These are phyloP conservation scores for Endomychus coccineus DNA, from an alignment of 2,888 invertebrate genomes.

Conservation along the genomic window DNA sequence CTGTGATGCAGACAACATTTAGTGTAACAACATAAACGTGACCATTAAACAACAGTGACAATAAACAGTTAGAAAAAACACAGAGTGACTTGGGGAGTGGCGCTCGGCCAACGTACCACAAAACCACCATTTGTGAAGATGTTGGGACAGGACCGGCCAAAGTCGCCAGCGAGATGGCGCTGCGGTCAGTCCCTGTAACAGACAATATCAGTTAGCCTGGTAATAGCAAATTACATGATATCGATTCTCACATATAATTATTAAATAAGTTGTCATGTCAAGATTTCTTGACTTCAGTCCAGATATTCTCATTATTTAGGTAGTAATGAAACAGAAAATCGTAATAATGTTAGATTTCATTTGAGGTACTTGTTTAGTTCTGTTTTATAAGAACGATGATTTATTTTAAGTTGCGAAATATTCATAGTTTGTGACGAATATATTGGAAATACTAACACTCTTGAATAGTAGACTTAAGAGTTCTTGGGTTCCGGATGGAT, in stretches of 20 bases:
- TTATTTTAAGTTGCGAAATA: too few relatives aligned
- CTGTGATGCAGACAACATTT: conserved; percentile 40
- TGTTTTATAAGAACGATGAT: too few relatives aligned
- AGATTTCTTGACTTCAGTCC: neutral
- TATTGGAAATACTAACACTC: too few relatives aligned
- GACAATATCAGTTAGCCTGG: conserved; percentile 37
- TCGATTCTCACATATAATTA: too few relatives aligned
- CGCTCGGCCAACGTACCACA: conserved; percentile 43
- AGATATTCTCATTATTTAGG: neutral
- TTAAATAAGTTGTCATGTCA: too few relatives aligned
- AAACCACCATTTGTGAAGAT: conserved; percentile 43
- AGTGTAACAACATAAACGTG: conserved; percentile 39
- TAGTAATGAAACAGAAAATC: too few relatives aligned
- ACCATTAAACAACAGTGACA: conserved; percentile 24
- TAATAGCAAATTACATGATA: too few relatives aligned
- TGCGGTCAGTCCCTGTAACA: conserved; percentile 47
- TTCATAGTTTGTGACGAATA: too few relatives aligned
- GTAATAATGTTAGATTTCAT: too few relatives aligned
- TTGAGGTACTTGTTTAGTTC: too few relatives aligned
- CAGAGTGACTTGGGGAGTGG: conserved; percentile 28
- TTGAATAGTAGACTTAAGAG: too few relatives aligned
- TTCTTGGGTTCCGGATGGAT: too few relatives aligned
- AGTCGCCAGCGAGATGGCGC: conserved; percentile 44
- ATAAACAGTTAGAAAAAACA: conserved; percentile 20
- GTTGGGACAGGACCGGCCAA: conserved; percentile 42